Percentiles rank a stretch among this genome's conserved stretches.
These are phyloP conservation scores for Picus viridis DNA, from an alignment of 2,797 vertebrate genomes.

Conservation along the genomic window DNA sequence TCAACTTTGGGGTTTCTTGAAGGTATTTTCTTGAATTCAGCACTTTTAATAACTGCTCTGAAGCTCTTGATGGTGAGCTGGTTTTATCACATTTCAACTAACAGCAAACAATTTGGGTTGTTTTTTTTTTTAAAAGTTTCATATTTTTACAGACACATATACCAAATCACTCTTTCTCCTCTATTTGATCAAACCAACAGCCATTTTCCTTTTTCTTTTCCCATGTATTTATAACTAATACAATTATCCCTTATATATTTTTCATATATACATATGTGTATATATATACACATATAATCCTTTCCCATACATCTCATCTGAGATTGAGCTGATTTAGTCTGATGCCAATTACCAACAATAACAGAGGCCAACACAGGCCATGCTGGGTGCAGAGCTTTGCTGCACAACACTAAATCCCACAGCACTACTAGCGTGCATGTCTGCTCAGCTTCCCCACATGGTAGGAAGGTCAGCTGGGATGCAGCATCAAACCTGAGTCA, in stretches of 20 bases:
- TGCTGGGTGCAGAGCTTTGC: not conserved
- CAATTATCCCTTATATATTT: not conserved
- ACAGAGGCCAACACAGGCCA: fast-evolving
- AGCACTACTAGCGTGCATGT: not conserved
- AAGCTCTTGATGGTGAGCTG: not conserved
- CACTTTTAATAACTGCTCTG: not conserved
- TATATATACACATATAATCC: not conserved
- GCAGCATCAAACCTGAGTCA: not conserved
- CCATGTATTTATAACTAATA: not conserved
- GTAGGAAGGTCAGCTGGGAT: not conserved
- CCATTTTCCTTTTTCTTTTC: fast-evolving
- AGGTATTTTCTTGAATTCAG: not conserved
- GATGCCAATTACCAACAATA: fast-evolving
- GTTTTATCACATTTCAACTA: not conserved
- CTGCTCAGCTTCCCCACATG: fast-evolving
- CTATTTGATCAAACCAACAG: not conserved
- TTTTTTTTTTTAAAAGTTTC: not conserved
- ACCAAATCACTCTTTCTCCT: not conserved
- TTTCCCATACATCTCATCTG: not conserved
- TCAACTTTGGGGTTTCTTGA: not conserved
- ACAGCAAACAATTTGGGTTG: not conserved
- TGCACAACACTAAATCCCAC: not conserved
- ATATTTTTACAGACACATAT: not conserved
- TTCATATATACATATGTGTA: not conserved
- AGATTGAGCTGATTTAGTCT: not conserved